Percentiles rank a stretch among this genome's conserved stretches.
These are phyloP conservation scores for Chaenogobius annularis DNA, from an alignment of 2,113 vertebrate species.

Conservation along the genomic window DNA sequence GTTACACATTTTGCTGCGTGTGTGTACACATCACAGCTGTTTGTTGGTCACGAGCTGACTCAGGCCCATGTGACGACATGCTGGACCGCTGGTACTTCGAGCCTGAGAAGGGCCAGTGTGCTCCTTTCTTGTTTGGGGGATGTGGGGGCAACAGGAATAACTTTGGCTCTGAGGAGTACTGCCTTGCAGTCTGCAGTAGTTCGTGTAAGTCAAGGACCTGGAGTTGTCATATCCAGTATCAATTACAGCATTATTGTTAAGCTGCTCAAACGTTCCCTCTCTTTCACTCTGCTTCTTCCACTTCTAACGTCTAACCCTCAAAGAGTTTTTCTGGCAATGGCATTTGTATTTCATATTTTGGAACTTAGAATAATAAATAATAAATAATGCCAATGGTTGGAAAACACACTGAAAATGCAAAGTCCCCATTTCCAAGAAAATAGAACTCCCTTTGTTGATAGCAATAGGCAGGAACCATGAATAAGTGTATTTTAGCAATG, in stretches of 20 bases:
- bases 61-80: conserved; percentile 90
- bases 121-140: conserved; percentile 96
- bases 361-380: too few species aligned
- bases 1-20: conserved; percentile 21
- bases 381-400: not conserved
- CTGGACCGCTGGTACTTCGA: conserved; percentile 97
- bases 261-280: conserved; percentile 40
- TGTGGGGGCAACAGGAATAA: conserved; percentile 99
- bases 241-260: conserved; percentile 37
- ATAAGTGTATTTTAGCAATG: too few species aligned
- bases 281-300: conserved; percentile 17
- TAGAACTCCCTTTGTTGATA: too few species aligned
- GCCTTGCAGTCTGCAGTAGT: conserved; percentile 96
- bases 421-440: too few species aligned
- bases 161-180: conserved; percentile 99
- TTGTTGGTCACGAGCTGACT: conserved; percentile 93
- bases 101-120: conserved; percentile 85
- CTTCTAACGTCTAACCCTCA: conserved; percentile 42
- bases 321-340: conserved; percentile 16
- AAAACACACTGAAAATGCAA: too few species aligned
- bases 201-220: conserved; percentile 85
- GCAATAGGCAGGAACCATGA: too few species aligned
- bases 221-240: conserved; percentile 25
- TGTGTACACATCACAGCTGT: conserved; percentile 82
- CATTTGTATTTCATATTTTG: too few species aligned